Percentiles rank a stretch among this genome's conserved stretches.
These are phyloP conservation scores for Aphyosemion australe DNA, from an alignment of 2,113 vertebrate genomes.

Conservation along the genomic window DNA sequence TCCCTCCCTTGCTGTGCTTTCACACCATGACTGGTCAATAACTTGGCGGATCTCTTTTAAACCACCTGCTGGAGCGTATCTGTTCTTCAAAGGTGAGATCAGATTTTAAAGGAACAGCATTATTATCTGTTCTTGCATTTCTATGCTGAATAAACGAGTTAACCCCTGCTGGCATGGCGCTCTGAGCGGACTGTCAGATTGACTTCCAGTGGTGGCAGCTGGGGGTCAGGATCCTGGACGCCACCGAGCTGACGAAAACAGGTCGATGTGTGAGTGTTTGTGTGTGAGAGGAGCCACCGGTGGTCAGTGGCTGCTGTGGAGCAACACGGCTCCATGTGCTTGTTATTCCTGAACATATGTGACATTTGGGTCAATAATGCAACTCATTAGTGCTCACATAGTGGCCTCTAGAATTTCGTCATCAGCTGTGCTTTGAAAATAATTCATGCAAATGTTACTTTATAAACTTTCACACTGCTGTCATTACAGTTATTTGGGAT, in stretches of 20 bases:
- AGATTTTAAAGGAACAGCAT: too few relatives aligned
- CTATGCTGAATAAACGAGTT: too few relatives aligned
- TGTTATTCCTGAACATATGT: too few relatives aligned
- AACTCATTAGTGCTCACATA: neutral
- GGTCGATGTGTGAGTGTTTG: constrained; percentile 49
- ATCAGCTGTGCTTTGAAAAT: neutral
- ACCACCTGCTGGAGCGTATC: neutral
- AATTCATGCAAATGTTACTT: neutral
- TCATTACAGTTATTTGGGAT: too few relatives aligned
- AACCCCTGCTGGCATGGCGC: neutral
- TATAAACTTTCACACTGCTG: too few relatives aligned
- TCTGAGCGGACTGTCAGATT: constrained; percentile 47
- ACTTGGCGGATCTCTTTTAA: constrained; percentile 16
- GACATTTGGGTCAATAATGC: neutral
- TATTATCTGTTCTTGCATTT: too few relatives aligned
- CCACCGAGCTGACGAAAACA: constrained; percentile 34
- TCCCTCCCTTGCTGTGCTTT: constrained; percentile 22
- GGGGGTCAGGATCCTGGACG: constrained; percentile 59
- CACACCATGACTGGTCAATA: constrained; percentile 26
- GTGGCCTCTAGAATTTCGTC: neutral
- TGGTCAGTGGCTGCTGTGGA: constrained; percentile 21
- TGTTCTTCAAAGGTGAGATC: too few relatives aligned
- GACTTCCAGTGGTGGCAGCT: constrained; percentile 49
- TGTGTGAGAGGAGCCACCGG: neutral
- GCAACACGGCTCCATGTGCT: neutral